Base-by-base conservation (phyloP, 2,113 vertebrate species). In the Cepphus grylle region DNA sequence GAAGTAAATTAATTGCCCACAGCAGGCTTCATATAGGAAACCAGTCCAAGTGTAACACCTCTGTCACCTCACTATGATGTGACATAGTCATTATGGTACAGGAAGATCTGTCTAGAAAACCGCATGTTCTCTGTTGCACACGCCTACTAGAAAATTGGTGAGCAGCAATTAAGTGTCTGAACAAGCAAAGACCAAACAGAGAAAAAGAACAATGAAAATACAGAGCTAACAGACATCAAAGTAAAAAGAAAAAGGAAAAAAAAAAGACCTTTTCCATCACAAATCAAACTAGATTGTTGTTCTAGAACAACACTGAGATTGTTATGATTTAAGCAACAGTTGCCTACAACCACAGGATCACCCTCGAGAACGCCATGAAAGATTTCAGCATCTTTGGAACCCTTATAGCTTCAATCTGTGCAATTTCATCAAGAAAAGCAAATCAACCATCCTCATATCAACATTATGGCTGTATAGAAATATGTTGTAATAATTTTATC, bases 131-230 rank as follows among this genome's bases (percentile, higher is more conserved):
- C 45, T 53, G 16, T 32, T 42, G 23, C 45, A 36, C 45, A 53
- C 0, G 0, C 2, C 1, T 38, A 49, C 59, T 12, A 29, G 40
- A 87, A 86, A 84, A 79, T 2, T 23, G 5, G 27, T 66, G 22
- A 84, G 50, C 30, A 74, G n/a, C 29, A 84, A 27, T 40, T 22
- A 52, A 47, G 18, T n/a, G 14, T 45, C 27, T 40, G 42, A 84
- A 78, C 19, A 82, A 80, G 29, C 22, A 56, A 77, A 78, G 38
- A 66, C 4, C 5, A 77, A 81, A 23, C 5, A 38, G 36, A 72
- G 26, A 50, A 74, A 69, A 62, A 66, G 16, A 52, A 52, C 2
- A 56, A 63, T 0, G 2, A 50, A 67, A 32, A 72, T 47, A 81
- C 19, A 81, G 42, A 65, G 7, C 23, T 49, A 74, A 73, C 1